Evolutionary conservation across 2,888 invertebrate species (phyloP).

Genomic region (Watsonalla cultraria): DNA sequence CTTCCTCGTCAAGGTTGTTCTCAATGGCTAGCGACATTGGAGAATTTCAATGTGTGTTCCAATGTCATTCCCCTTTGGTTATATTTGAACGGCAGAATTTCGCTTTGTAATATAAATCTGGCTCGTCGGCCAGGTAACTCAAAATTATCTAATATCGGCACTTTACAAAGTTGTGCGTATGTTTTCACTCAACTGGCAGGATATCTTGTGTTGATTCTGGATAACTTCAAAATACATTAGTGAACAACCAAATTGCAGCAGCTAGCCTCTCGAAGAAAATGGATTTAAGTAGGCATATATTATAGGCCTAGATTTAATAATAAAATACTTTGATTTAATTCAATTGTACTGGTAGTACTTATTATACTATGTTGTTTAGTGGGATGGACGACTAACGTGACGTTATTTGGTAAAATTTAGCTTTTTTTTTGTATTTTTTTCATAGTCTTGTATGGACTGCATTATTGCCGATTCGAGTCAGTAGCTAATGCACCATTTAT

Average conservation of each 20-base stretch:
- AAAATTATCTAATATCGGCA: background rate
- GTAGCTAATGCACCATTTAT: background rate
- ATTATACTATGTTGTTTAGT: no score
- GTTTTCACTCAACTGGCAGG: conserved; percentile 10
- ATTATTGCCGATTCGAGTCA: no score
- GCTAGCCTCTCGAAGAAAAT: background rate
- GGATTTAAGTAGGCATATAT: background rate
- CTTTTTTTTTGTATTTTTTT: no score
- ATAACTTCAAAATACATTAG: conserved; percentile 41
- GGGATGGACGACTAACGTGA: no score
- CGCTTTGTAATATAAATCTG: conserved; percentile 12
- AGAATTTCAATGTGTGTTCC: conserved; percentile 29
- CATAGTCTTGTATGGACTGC: no score
- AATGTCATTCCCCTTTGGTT: conserved; percentile 49
- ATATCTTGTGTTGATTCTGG: conserved; percentile 25
- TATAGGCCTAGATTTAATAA: no score
- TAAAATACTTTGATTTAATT: no score
- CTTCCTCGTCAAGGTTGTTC: conserved; percentile 55
- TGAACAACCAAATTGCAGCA: conserved; percentile 11
- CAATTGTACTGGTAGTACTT: no score
- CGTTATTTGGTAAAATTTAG: no score
- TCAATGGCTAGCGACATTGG: conserved; percentile 40
- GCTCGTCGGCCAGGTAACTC: background rate
- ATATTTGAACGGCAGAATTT: conserved; percentile 7
- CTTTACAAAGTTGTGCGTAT: background rate